Evolutionary conservation across 1,140 invertebrate genomes (phyloP), one percentile per base, ranked within the genome.

Genomic region (Hypothenemus hampei): DNA sequence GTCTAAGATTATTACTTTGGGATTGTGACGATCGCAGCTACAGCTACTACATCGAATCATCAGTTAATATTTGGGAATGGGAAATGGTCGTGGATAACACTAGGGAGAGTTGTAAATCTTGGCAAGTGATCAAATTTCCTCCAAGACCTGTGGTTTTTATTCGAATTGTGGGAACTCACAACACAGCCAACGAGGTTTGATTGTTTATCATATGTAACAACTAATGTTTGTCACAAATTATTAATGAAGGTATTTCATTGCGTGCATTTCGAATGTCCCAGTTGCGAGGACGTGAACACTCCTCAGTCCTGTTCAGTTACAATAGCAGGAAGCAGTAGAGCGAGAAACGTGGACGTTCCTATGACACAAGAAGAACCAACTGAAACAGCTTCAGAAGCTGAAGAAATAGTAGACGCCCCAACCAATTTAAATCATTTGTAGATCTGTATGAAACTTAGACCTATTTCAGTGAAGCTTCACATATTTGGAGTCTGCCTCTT

Each of bases 11-110:
- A 65, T 73, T 98, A 35, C 76, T 99, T 43, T 99, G 97, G 97
- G 96, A 99, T 76, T 97, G 93, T 74, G 97, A 99, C 76, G 90
- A 97, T 69, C 79, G 97, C 29, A 87, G 84, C 59, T 99, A 99
- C 73, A 92, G 88, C 56, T 99, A 95, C 72, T 96, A 92, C 69
- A 86, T 98, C 24, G 93, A 98, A 77, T 92, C 94, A 3, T 97
- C 94, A 11, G 79, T 83, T n/a, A 93, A 98, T 76, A 83, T 86
- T 65, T 84, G 84, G 72, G 84, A 87, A 67, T 98, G 94, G 94
- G 83, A 86, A 62, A 81, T 87, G 62, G 82, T 97, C 4, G 84
- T 82, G 47, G 91, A 89, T 72, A 84, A 84, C 68, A 87, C 79
- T 29, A 78, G 78, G 51, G 85, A 84, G 77, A 74, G 77, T 57